A percentile compares a stretch with the other conserved stretches of the same genome.
These are phyloP conservation scores for Belonocnema kinseyi DNA, from an alignment of 1,140 invertebrate species.

Conservation along the genomic window DNA sequence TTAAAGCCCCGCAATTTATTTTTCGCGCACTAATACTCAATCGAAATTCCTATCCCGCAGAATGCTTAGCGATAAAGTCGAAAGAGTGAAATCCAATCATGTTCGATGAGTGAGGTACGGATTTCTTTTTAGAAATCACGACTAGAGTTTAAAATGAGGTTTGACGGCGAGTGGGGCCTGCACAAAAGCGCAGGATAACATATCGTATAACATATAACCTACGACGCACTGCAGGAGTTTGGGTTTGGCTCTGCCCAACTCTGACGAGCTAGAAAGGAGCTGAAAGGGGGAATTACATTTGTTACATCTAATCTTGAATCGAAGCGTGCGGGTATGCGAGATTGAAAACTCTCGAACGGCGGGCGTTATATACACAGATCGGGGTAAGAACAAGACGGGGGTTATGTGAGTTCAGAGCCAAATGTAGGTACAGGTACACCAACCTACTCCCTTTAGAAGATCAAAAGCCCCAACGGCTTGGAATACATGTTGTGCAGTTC, in stretches of 20 bases:
- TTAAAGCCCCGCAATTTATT: too few species aligned
- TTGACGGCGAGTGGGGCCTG: background rate
- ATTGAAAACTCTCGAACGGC: background rate
- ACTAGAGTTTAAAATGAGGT: background rate
- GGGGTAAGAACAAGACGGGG: background rate
- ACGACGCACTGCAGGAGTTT: background rate
- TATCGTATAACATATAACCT: conserved; percentile 11
- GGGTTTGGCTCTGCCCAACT: background rate
- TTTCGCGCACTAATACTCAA: background rate
- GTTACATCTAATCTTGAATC: conserved; percentile 9
- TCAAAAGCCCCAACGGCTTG: conserved; percentile 50
- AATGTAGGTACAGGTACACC: background rate
- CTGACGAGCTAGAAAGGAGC: background rate
- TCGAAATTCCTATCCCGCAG: background rate
- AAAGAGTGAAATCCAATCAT: background rate
- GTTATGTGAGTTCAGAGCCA: background rate
- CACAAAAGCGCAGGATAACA: background rate
- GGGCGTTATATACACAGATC: background rate
- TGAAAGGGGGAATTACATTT: background rate
- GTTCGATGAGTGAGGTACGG: background rate
- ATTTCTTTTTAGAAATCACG: background rate
- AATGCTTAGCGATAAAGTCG: background rate
- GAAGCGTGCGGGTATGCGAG: background rate
- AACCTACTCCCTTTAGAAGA: conserved; percentile 30
- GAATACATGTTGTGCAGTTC: conserved; percentile 46